These are phyloP conservation scores for Antheraea assamensis DNA, from an alignment of 2,888 invertebrate genomes.

Conservation along the genomic window DNA sequence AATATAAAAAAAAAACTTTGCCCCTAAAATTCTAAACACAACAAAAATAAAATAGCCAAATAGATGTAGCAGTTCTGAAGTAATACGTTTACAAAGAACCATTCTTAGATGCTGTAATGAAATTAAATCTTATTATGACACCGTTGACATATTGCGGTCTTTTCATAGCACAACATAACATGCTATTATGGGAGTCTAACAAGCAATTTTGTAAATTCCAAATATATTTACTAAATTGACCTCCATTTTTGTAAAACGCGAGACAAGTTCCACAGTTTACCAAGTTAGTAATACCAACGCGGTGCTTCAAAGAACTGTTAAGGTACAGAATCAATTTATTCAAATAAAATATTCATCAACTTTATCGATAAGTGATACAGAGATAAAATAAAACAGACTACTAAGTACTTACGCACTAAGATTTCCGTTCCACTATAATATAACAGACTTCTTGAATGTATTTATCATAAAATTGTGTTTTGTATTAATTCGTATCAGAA, in stretches of 20 bases:
- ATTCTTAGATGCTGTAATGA: background rate
- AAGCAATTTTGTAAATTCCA: slow-evolving; percentile 3
- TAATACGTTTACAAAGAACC: too few species aligned
- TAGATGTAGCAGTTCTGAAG: too few species aligned
- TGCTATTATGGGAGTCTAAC: background rate
- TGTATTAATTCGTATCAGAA: too few species aligned
- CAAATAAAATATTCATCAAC: background rate
- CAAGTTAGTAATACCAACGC: slow-evolving; percentile 4
- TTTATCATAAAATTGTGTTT: too few species aligned
- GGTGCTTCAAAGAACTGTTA: background rate
- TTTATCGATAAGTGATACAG: background rate
- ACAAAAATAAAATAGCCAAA: too few species aligned
- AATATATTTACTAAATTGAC: slow-evolving; percentile 13
- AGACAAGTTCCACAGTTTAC: background rate
- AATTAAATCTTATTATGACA: background rate
- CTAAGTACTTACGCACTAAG: background rate
- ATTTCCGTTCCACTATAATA: too few species aligned
- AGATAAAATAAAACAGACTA: background rate
- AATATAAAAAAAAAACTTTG: too few species aligned
- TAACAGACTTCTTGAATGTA: too few species aligned
- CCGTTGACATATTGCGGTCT: background rate
- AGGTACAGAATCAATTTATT: background rate
- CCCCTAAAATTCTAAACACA: too few species aligned
- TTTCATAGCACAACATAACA: background rate
- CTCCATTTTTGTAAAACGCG: slow-evolving; percentile 9